Base-by-base conservation (phyloP, 1,140 invertebrate species). In the Calephelis virginiensis region DNA sequence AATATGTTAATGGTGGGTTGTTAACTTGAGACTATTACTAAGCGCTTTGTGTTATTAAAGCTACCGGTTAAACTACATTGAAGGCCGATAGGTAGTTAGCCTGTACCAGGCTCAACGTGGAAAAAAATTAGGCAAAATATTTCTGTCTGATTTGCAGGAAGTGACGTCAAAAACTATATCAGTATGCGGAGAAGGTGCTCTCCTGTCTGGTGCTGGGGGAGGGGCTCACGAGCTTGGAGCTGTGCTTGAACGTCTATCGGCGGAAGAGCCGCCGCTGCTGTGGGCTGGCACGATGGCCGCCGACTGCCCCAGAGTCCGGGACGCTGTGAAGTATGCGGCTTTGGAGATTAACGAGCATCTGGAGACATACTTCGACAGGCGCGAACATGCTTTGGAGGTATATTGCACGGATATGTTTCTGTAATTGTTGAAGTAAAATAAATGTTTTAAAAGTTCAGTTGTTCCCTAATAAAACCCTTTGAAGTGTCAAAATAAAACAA, bases 321-420 rank as follows among this genome's bases (percentile, higher is more conserved):
- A 99, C 84, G 93, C 95, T 0, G 93, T 98, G 46, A 94, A 96
- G 40, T 99, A 97, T 86, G 95, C 96, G 66, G 95, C 99, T 80
- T 91, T 99, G n/a, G 97, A 99, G 83, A 94, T 99, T 49, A 96
- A 98, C 75, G 98, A 99, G 84, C 98, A 99, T 90, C 93, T 98
- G 72, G 98, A 99, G 83, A 99, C 97, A 0, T 98, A 97, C 81
- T 94, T 97, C 70, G 97, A 99, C 87, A 95, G 96, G 67, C 96
- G 96, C 73, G 97, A 99, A 82, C 97, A 98, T 77, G 95, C 96
- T 1, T 93, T 96, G 45, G 96, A 98, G 94, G 97, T 98, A 37
- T 46, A n/a, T n/a, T n/a, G n/a, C n/a, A n/a, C n/a, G n/a, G n/a
- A n/a, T n/a, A n/a, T n/a, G 45, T 1, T 8, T 46, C 1, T 8